Evolutionary conservation across 2,113 vertebrate species (phyloP).

Genomic region (Corynorhinus townsendii): DNA sequence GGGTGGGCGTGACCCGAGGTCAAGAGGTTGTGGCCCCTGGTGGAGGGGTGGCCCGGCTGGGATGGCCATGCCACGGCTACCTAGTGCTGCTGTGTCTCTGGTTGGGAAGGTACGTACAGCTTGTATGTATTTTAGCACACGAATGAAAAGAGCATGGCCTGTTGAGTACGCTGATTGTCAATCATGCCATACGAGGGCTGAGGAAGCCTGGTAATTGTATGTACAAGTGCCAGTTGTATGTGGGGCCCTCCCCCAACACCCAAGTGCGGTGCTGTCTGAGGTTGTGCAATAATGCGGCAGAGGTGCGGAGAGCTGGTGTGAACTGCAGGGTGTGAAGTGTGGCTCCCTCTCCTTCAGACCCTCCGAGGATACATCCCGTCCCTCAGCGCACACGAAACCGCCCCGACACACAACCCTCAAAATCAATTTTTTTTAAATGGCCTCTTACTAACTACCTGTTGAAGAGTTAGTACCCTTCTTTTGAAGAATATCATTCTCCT

Average conservation of each 20-base stretch:
- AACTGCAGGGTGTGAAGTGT: constrained; percentile 71
- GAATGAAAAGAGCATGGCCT: neutral
- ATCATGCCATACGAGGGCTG: rapidly evolving
- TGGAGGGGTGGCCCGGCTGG: neutral
- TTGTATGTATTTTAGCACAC: neutral
- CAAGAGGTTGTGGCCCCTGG: neutral
- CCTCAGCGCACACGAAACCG: neutral
- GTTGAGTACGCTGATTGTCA: neutral
- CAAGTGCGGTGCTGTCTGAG: neutral
- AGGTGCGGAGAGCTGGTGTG: constrained; percentile 56
- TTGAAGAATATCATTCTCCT: neutral
- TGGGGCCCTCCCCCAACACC: neutral
- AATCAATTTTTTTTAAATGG: no score
- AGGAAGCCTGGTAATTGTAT: neutral
- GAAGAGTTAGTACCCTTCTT: neutral
- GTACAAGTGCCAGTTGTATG: neutral
- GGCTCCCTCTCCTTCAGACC: neutral
- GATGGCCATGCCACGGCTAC: neutral
- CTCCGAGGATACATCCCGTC: neutral
- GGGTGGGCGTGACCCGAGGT: neutral
- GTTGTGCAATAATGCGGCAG: neutral
- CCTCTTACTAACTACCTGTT: neutral
- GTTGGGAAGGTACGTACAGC: neutral
- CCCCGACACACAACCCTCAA: neutral
- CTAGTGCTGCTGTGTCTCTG: neutral